These are phyloP conservation scores for Hystrix brachyura DNA, from an alignment of 2,113 vertebrate genomes.

Conservation along the genomic window DNA sequence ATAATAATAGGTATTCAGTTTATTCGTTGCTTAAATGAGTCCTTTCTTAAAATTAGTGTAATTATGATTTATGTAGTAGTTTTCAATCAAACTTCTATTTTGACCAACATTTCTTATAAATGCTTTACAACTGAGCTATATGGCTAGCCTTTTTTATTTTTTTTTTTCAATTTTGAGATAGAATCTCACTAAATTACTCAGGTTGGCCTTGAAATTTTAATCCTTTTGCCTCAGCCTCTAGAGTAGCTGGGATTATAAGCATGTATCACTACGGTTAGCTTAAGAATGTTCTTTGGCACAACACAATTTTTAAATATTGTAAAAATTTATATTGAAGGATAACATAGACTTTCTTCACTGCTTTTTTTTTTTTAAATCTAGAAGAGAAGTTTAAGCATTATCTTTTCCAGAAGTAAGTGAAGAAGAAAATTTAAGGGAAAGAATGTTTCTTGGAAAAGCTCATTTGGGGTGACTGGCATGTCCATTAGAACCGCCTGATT, in stretches of 20 bases:
- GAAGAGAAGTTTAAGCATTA: neutral
- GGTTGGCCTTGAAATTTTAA: neutral
- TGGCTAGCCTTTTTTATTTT: neutral
- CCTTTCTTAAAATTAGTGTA: conserved; percentile 24
- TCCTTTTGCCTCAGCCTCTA: neutral
- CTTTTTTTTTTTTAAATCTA: neutral
- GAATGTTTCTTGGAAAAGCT: conserved; percentile 35
- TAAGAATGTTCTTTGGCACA: neutral
- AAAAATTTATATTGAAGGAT: conserved; percentile 25
- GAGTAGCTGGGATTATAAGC: neutral
- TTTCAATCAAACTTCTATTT: neutral
- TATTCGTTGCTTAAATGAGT: neutral
- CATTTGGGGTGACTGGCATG: neutral
- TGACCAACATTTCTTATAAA: neutral
- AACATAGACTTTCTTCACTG: neutral
- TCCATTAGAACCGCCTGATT: conserved; percentile 19
- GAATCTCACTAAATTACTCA: neutral
- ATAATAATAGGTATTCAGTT: conserved; percentile 15
- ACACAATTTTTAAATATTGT: conserved; percentile 38
- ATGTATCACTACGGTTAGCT: neutral
- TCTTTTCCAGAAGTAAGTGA: neutral
- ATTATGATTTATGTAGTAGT: conserved; percentile 46
- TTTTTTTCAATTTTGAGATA: neutral
- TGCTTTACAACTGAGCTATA: neutral
- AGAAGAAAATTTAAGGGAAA: neutral